Base-by-base conservation (phyloP, 2,113 vertebrate species). In the Saccopteryx bilineata region DNA sequence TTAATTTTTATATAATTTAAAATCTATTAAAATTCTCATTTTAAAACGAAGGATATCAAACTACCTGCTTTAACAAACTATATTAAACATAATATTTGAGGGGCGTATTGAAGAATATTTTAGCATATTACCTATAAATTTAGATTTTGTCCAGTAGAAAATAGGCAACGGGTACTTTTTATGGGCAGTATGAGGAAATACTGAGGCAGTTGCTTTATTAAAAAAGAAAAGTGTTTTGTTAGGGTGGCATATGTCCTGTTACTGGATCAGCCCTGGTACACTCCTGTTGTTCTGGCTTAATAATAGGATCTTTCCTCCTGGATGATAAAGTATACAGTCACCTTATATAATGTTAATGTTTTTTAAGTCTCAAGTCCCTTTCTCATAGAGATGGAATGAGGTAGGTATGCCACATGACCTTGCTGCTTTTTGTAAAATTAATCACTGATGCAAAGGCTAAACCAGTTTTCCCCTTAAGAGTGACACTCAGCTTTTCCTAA, bases 1-100 rank as follows among this genome's bases (percentile, higher is more conserved):
- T 94, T 39, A 79, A 28, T 68, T 80, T 82, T 90, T 81, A 26
- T 11, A 85, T 68, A 74, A 68, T n/a, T 24, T 74, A 92, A 79
- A 71, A 86, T 86, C 56, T 15, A 75, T 89, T 46, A 86, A 89
- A 71, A 65, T 26, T 31, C 78, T 46, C 24, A 39, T 48, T 74
- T 93, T 91, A 63, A 93, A 87, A 61, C 21, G n/a, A 69, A 91
- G 19, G 17, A 23, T 15, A 69, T 88, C 71, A 90, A 24, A 48
- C 50, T 66, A 4, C 31, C 50, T 90, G 13, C 65, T 72, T 96
- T 87, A 89, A 24, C 31, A 78, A 63, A 63, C 31, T 76, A 24
- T 60, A n/a, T 61, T 75, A 76, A 87, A 83, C 52, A 58, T 82
- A 76, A 21, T 46, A 58, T 68, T 85, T 68, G 21, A 21, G 52